Percentiles rank a stretch among this genome's conserved stretches.
phyloP scores from a whole-genome alignment of 2,797 vertebrate genomes.

The Sebastes iracundus region DNA sequence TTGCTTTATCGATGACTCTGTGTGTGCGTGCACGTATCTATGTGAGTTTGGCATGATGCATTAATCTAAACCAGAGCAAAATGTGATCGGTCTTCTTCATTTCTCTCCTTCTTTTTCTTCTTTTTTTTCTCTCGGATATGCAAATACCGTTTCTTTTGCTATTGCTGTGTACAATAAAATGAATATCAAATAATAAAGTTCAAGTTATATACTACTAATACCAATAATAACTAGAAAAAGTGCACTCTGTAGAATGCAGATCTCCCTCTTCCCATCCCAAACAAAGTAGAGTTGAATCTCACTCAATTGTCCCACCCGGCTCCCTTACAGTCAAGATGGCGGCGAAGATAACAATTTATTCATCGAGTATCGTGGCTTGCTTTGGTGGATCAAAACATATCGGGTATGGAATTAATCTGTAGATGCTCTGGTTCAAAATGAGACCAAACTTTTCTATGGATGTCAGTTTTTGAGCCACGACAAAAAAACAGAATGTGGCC shows the following conservation, averaged over 20 bases:
- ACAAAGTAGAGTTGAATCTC: not conserved
- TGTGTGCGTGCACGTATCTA: not conserved
- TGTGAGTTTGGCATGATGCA: not conserved
- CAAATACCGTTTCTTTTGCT: not conserved
- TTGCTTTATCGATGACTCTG: not conserved
- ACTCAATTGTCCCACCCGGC: not conserved
- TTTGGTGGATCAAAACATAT: not conserved
- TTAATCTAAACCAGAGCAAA: slow-evolving; percentile 43
- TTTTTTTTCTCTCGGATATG: not conserved
- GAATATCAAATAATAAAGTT: not conserved
- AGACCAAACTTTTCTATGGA: no score
- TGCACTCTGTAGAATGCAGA: not conserved
- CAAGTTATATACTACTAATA: no score
- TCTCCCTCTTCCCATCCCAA: not conserved
- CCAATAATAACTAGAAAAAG: not conserved
- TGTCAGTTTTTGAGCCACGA: not conserved
- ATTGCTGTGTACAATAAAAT: not conserved
- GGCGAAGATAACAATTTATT: not conserved
- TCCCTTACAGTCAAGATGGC: not conserved
- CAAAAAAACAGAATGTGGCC: no score
- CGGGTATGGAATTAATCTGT: no score
- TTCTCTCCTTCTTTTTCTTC: not conserved
- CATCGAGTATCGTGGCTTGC: not conserved
- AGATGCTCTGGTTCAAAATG: no score
- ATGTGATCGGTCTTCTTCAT: not conserved